Conservation (phyloP, 2,888 invertebrate genomes). For the Cephus sareptanus region DNA sequence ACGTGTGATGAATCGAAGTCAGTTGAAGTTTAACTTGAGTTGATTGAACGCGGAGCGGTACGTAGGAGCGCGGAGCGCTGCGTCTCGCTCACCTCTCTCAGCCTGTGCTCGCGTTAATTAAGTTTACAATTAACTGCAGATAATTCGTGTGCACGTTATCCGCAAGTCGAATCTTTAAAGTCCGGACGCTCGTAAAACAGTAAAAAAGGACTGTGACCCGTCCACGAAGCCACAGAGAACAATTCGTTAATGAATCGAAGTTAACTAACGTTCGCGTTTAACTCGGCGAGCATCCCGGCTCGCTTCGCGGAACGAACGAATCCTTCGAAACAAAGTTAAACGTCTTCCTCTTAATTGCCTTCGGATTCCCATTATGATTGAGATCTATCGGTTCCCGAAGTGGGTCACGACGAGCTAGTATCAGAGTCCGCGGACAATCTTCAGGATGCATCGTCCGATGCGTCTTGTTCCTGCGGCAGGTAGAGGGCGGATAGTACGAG, state of each 20-base stretch:
- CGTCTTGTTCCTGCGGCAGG: not conserved
- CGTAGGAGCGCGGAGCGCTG: no score
- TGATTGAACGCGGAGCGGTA: not conserved
- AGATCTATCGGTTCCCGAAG: not conserved
- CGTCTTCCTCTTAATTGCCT: slow-evolving; percentile 2
- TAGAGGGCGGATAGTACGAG: slow-evolving; percentile 1
- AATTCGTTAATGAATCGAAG: slow-evolving; percentile 45
- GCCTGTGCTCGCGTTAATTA: slow-evolving; percentile 33
- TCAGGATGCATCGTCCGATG: not conserved
- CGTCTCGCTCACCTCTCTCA: no score
- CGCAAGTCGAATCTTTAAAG: slow-evolving; percentile 36
- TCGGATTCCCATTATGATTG: not conserved
- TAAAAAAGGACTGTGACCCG: not conserved
- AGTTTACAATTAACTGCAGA: slow-evolving; percentile 54
- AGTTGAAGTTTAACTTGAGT: not conserved
- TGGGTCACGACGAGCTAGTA: not conserved
- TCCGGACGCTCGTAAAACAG: not conserved
- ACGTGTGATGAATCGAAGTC: not conserved
- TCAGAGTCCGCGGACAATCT: not conserved
- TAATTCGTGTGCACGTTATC: slow-evolving; percentile 50
- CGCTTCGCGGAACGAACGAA: not conserved
- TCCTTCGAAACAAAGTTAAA: not conserved
- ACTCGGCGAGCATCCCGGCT: not conserved
- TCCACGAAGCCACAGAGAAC: slow-evolving; percentile 23
- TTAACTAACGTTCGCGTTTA: slow-evolving; percentile 29